Conservation (phyloP, 2,888 invertebrate genomes). For the Panzeria rudis region DNA sequence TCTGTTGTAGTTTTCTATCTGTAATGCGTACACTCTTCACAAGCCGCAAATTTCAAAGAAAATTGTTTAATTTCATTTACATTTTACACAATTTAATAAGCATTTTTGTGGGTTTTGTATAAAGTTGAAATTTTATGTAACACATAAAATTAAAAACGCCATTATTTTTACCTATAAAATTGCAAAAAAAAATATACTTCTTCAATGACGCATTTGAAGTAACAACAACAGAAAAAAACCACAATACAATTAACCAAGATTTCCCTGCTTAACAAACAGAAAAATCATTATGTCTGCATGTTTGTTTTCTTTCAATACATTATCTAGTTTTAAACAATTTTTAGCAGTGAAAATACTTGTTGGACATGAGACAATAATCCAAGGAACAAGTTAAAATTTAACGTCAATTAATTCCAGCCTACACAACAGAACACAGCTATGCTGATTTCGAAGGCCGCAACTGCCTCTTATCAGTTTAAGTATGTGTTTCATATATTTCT, state of each 20-base stretch:
- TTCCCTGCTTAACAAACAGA: conserved; percentile 18
- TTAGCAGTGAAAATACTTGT: neutral
- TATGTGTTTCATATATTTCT: too few species aligned
- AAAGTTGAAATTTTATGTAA: conserved; percentile 28
- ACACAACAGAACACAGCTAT: too few species aligned
- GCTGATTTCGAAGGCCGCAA: too few species aligned
- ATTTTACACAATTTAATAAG: neutral
- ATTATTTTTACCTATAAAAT: neutral
- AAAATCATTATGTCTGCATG: conserved; percentile 24
- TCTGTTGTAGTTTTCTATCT: conserved; percentile 26
- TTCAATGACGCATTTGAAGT: conserved; percentile 9
- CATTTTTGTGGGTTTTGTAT: neutral
- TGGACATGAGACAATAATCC: too few species aligned
- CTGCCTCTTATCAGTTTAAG: too few species aligned
- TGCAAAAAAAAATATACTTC: neutral
- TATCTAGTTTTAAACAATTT: neutral
- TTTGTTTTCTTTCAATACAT: conserved; percentile 4
- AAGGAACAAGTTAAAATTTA: too few species aligned
- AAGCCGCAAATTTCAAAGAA: too few species aligned
- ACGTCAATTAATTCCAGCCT: too few species aligned
- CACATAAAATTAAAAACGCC: conserved; percentile 17
- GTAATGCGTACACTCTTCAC: neutral
- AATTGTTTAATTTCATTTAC: neutral
- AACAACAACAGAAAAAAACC: conserved; percentile 17
- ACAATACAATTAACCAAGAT: conserved; percentile 7